A percentile compares a stretch with the other conserved stretches of the same genome.
phyloP scores from a whole-genome alignment of 2,113 vertebrate species.

The Callocephalon fimbriatum region DNA sequence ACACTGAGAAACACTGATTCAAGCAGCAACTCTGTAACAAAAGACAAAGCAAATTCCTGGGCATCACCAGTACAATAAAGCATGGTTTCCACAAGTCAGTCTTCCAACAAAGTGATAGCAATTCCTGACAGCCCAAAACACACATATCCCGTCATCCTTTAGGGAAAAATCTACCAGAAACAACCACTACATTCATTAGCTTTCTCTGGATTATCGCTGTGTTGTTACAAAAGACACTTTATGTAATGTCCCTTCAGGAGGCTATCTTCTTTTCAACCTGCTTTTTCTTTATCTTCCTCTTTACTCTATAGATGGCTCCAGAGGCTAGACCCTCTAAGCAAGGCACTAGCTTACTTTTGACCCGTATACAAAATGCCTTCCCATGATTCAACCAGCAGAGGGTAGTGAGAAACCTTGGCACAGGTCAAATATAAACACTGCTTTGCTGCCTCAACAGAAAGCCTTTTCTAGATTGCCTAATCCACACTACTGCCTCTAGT shows the following conservation, averaged over 20 bases:
- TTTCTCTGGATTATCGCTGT: background rate
- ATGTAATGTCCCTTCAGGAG: background rate
- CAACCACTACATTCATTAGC: rapidly evolving
- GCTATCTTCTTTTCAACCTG: background rate
- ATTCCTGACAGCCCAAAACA: background rate
- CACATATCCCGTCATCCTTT: background rate
- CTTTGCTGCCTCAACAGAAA: background rate
- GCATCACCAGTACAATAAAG: background rate
- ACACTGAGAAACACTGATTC: conserved; percentile 89
- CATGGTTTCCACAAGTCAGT: background rate
- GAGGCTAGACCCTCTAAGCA: background rate
- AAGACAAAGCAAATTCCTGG: background rate
- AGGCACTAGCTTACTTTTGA: background rate
- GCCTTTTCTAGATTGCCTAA: background rate
- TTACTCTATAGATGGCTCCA: background rate
- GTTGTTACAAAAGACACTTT: background rate
- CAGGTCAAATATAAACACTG: background rate
- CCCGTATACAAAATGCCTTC: background rate
- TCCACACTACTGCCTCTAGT: background rate
- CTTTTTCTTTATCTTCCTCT: background rate
- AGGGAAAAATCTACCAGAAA: background rate
- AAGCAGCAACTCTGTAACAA: conserved; percentile 85
- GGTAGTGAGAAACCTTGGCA: background rate
- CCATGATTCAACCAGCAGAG: background rate
- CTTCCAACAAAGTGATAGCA: background rate